These are phyloP conservation scores for Aphrophora alni DNA, from an alignment of 2,888 invertebrate species.

Conservation along the genomic window DNA sequence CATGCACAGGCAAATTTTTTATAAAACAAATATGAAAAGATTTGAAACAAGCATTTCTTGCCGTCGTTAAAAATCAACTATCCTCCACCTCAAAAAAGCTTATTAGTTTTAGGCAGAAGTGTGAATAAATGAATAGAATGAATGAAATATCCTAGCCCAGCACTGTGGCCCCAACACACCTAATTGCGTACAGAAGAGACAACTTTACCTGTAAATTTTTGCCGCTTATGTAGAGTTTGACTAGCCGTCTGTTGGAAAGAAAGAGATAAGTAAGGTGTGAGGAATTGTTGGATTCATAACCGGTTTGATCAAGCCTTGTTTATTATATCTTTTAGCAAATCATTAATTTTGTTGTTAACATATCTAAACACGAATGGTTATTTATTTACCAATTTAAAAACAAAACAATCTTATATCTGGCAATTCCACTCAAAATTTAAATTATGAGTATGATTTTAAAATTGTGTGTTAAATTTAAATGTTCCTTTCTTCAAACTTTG, in stretches of 20 bases:
- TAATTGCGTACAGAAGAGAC: neutral
- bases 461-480: too few species aligned
- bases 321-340: too few species aligned
- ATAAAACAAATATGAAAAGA: neutral
- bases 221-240: constrained; percentile 38
- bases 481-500: too few species aligned
- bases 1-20: neutral
- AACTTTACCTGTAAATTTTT: constrained; percentile 38
- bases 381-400: too few species aligned
- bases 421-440: too few species aligned
- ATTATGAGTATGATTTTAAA: too few species aligned
- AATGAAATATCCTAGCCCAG: neutral
- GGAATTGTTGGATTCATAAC: neutral
- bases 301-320: neutral
- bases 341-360: too few species aligned
- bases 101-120: too few species aligned
- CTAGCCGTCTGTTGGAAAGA: constrained; percentile 38
- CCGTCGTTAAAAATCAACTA: neutral
- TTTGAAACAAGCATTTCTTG: neutral
- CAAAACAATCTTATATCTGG: too few species aligned
- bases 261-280: neutral
- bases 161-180: neutral
- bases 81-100: neutral
- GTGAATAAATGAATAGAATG: neutral
- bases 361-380: too few species aligned